phyloP scores from a whole-genome alignment of 2,797 vertebrate genomes.

The Amazona ochrocephala region DNA sequence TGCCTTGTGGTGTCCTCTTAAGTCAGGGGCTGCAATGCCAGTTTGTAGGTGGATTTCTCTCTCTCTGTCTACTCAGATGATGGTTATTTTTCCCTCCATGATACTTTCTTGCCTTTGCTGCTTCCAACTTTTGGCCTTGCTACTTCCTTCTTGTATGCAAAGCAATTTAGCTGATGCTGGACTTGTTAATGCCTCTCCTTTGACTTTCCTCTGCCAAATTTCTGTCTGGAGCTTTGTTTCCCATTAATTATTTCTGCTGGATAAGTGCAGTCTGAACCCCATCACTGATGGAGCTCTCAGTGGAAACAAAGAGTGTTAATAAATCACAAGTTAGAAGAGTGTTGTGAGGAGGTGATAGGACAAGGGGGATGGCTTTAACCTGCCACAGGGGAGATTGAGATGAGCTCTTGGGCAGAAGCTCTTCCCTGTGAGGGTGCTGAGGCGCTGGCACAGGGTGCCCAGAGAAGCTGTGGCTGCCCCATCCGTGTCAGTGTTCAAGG shows the following conservation, averaged over 20 bases:
- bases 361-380: neutral
- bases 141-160: neutral
- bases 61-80: neutral
- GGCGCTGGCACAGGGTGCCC: no score
- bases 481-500: no score
- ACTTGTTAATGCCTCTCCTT: neutral
- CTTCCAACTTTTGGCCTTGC: neutral
- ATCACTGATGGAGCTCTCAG: neutral
- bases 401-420: neutral
- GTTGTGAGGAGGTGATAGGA: neutral
- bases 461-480: no score
- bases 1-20: neutral
- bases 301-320: neutral
- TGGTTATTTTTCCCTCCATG: neutral
- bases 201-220: neutral
- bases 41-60: neutral
- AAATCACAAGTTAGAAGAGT: neutral
- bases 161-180: neutral
- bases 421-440: neutral
- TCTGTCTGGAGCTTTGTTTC: neutral
- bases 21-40: neutral
- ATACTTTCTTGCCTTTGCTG: neutral
- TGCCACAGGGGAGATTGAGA: neutral
- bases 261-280: neutral
- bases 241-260: neutral